Conservation (phyloP, 2,797 vertebrate species). For the Anguilla obscura region DNA sequence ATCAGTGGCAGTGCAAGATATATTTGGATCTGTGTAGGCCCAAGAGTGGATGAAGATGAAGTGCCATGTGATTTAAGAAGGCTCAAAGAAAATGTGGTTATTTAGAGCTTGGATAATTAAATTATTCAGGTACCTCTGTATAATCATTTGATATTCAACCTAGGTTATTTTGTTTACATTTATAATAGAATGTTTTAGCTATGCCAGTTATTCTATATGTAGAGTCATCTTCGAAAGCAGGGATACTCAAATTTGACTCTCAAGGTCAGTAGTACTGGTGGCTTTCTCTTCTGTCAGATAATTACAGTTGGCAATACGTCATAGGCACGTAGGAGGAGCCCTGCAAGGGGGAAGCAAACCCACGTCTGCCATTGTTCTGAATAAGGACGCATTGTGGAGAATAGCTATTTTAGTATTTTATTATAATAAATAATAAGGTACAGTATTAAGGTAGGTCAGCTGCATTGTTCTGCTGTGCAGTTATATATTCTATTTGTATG, state of each 20-base stretch:
- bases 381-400: too few relatives aligned
- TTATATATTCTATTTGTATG: not conserved
- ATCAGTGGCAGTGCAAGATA: constrained; percentile 71
- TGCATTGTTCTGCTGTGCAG: not conserved
- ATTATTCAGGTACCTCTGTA: not conserved
- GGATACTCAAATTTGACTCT: too few relatives aligned
- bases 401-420: too few relatives aligned
- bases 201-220: too few relatives aligned
- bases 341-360: too few relatives aligned
- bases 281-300: too few relatives aligned
- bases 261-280: too few relatives aligned
- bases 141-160: not conserved
- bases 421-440: not conserved
- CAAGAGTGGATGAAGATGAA: not conserved
- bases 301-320: too few relatives aligned
- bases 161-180: not conserved
- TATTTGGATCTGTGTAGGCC: constrained; percentile 20
- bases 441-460: not conserved
- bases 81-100: not conserved
- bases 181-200: not conserved
- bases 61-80: not conserved
- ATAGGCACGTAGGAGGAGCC: too few relatives aligned
- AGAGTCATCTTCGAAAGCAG: too few relatives aligned
- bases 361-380: too few relatives aligned
- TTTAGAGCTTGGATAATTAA: constrained; percentile 1